phyloP scores from a whole-genome alignment of 2,888 invertebrate species.

The Brenthis daphne region DNA sequence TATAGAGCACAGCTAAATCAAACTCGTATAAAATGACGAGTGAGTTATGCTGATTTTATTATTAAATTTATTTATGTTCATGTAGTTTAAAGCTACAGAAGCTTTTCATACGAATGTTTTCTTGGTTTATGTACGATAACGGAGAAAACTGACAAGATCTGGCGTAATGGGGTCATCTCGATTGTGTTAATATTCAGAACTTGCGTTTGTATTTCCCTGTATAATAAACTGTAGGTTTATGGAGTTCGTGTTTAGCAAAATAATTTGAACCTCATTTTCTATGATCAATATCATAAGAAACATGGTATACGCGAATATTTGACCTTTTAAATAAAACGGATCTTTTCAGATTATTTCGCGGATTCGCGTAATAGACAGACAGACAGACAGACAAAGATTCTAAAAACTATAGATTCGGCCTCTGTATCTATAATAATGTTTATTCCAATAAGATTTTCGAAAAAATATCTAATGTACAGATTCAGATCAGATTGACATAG shows the following conservation, averaged over 20 bases:
- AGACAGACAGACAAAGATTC: too few relatives aligned
- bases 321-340: too few relatives aligned
- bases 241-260: conserved; percentile 18
- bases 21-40: too few relatives aligned
- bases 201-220: conserved; percentile 27
- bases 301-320: not conserved
- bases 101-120: conserved; percentile 10
- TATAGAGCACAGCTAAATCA: too few relatives aligned
- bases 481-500: too few relatives aligned
- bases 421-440: too few relatives aligned
- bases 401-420: too few relatives aligned
- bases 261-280: conserved; percentile 22
- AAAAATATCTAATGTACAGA: too few relatives aligned
- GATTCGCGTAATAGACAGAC: too few relatives aligned
- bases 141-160: conserved; percentile 25
- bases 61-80: not conserved
- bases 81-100: not conserved
- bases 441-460: too few relatives aligned
- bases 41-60: too few relatives aligned
- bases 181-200: conserved; percentile 30
- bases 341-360: too few relatives aligned
- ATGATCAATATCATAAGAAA: not conserved
- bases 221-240: conserved; percentile 24
- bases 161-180: conserved; percentile 18
- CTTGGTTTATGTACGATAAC: conserved; percentile 19